Base-by-base conservation (phyloP, 2,113 vertebrate genomes). In the Caretta caretta region DNA sequence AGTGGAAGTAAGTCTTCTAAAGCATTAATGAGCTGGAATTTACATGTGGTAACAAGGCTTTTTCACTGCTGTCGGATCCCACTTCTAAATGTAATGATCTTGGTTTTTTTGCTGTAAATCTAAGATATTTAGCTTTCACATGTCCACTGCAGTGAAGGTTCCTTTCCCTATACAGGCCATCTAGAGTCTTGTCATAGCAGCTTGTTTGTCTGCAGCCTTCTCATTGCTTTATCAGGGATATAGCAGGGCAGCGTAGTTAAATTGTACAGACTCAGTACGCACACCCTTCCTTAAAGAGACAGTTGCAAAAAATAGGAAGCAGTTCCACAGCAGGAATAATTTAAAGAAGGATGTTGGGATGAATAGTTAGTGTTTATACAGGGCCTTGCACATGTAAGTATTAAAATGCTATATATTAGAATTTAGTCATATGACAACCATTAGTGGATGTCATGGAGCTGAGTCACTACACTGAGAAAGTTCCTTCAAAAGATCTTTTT, bases 81-180 rank as follows among this genome's bases (percentile, higher is more conserved):
- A 17, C 54, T 56, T 51, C 27, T 69, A 89, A 86, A 42, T 57
- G 5, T 80, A 56, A 80, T 69, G n/a, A 82, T 82, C 17, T 86
- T 48, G 8, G 48, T n/a, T 90, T 93, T 57, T 56, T 56, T 53
- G 13, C 62, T 82, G 5, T 84, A 90, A 93, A 87, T 4, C 31
- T 59, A 76, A 90, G n/a, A 91, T 91, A 92, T 57, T 87, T 56
- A 90, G 62, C 83, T 90, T 95, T 94, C 87, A 84, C 69, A 69
- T 56, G 48, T 84, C 78, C n/a, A 76, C 57, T 90, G 48, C 65
- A 56, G 83, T 29, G 19, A 51, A 84, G 92, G 72, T 42, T 1
- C 93, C 89, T 81, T 76, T 42, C 2, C 20, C 20, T 86, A 38
- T 9, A 76, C 57, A 5, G 59, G 22, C 88, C 76, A 75, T 90